Evolutionary conservation across 2,113 vertebrate genomes (phyloP).

Genomic region (Plectropomus leopardus): DNA sequence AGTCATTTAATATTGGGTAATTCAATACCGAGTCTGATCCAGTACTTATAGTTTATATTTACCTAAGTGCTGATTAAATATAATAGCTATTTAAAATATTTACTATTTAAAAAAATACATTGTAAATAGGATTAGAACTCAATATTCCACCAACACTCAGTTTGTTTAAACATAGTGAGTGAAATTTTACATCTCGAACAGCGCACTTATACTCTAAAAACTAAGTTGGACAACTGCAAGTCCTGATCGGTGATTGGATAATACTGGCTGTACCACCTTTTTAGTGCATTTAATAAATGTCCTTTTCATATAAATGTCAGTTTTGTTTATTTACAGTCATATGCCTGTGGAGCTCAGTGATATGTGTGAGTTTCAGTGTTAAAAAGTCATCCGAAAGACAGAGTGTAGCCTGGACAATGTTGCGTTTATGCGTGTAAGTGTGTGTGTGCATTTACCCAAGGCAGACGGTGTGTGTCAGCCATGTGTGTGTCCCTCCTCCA

Average conservation of each 20-base stretch:
- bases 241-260: background rate
- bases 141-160: too few relatives aligned
- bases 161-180: too few relatives aligned
- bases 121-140: too few relatives aligned
- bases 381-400: background rate
- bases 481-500: slow-evolving; percentile 84
- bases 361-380: background rate
- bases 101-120: too few relatives aligned
- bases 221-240: background rate
- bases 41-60: too few relatives aligned
- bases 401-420: background rate
- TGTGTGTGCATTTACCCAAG: slow-evolving; percentile 78
- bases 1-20: too few relatives aligned
- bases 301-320: background rate
- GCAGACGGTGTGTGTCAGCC: slow-evolving; percentile 78
- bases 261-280: background rate
- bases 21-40: too few relatives aligned
- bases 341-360: background rate
- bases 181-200: too few relatives aligned
- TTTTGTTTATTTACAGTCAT: too few relatives aligned
- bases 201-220: too few relatives aligned
- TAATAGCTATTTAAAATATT: too few relatives aligned
- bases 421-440: slow-evolving; percentile 34
- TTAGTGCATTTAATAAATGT: background rate
- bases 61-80: too few relatives aligned